Conservation (phyloP, 2,888 invertebrate species). For the Pammene aurita region DNA sequence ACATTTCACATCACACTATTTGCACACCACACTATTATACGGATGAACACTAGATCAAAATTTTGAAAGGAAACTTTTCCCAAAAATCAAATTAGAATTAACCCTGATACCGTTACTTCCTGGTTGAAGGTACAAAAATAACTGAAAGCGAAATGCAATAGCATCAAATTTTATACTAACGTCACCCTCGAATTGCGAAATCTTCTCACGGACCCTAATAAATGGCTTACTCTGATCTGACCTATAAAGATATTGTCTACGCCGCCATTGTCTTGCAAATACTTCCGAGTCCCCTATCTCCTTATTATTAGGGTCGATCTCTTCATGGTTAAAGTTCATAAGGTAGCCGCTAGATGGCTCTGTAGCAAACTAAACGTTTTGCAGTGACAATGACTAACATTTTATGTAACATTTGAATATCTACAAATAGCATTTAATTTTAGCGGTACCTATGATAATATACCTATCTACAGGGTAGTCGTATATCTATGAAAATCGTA, state of each 20-base stretch:
- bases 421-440: too few species aligned
- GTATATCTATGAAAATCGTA: too few species aligned
- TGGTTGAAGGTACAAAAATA: conserved; percentile 64
- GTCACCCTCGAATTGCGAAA: conserved; percentile 65
- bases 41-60: not conserved
- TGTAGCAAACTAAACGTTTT: conserved; percentile 42
- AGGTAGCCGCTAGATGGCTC: conserved; percentile 62
- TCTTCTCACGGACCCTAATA: conserved; percentile 62
- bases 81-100: conserved; percentile 8
- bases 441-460: too few species aligned
- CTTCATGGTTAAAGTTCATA: conserved; percentile 54
- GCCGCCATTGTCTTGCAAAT: conserved; percentile 69
- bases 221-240: conserved; percentile 68
- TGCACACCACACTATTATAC: conserved; percentile 9
- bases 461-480: too few species aligned
- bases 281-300: conserved; percentile 66
- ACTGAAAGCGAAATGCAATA: conserved; percentile 65
- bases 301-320: conserved; percentile 48
- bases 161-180: conserved; percentile 68
- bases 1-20: conserved; percentile 13
- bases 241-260: conserved; percentile 68
- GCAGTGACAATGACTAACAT: not conserved
- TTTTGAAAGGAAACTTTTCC: not conserved
- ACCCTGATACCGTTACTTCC: conserved; percentile 66
- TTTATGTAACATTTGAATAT: too few species aligned